Evolutionary conservation across 2,113 vertebrate species (phyloP).

Genomic region (Bubo bubo): DNA sequence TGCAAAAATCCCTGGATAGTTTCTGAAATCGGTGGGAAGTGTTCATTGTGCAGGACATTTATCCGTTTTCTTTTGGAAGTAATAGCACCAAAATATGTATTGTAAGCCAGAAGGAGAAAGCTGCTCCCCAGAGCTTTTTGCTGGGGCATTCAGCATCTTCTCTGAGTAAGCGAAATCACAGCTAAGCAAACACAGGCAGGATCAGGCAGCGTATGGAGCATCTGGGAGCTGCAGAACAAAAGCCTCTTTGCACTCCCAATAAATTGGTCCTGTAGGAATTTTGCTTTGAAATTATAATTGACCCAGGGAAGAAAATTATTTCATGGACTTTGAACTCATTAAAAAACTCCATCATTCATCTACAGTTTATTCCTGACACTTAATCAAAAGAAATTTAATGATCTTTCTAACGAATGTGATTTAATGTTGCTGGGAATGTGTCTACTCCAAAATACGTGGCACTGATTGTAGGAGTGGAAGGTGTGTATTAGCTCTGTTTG

Average conservation of each 20-base stretch:
- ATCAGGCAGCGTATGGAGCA: constrained; percentile 5
- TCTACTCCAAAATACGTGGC: neutral
- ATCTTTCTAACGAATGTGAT: constrained; percentile 13
- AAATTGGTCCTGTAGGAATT: constrained; percentile 74
- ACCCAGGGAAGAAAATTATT: constrained; percentile 73
- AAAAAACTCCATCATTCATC: constrained; percentile 72
- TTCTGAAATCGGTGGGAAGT: neutral
- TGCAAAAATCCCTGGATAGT: neutral
- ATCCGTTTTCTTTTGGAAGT: neutral
- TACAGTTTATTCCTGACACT: constrained; percentile 74
- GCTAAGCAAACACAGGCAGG: constrained; percentile 26
- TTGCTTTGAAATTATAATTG: constrained; percentile 80
- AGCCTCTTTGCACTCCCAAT: constrained; percentile 63
- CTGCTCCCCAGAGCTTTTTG: constrained; percentile 17
- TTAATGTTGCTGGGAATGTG: neutral
- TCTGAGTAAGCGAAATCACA: constrained; percentile 31
- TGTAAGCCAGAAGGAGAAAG: constrained; percentile 8
- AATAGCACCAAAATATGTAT: neutral
- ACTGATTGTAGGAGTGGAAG: neutral
- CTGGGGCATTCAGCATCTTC: constrained; percentile 4
- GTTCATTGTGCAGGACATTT: neutral
- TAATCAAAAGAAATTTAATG: constrained; percentile 74
- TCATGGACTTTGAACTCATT: constrained; percentile 74
- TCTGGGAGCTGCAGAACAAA: constrained; percentile 64
- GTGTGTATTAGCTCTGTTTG: neutral